Conservation (phyloP, 2,113 vertebrate species). For the Pristiophorus japonicus region DNA sequence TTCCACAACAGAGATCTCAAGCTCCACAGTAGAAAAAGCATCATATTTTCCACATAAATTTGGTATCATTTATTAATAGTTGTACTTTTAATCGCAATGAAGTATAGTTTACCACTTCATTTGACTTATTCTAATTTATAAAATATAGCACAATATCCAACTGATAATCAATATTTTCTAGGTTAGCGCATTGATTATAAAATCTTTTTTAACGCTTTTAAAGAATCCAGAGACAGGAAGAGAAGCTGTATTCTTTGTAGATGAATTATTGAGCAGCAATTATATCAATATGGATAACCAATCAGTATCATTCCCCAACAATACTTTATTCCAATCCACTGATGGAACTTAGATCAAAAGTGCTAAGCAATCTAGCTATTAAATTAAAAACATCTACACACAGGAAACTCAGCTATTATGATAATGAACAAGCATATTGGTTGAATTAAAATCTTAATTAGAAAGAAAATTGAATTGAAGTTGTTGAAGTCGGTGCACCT, state of each 20-base stretch:
- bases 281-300: neutral
- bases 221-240: neutral
- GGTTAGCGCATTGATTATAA: neutral
- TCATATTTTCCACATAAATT: neutral
- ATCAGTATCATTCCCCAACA: neutral
- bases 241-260: neutral
- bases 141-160: neutral
- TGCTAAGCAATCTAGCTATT: neutral
- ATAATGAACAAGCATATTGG: neutral
- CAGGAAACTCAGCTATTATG: neutral
- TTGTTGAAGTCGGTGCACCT: neutral
- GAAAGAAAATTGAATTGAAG: neutral
- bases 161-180: neutral
- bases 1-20: neutral
- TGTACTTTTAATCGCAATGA: neutral
- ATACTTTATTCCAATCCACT: neutral
- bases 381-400: neutral
- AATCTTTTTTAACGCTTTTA: neutral
- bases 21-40: neutral
- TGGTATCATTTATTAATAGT: neutral
- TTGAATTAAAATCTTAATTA: conserved; percentile 4
- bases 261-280: conserved; percentile 12
- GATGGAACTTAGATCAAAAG: neutral
- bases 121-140: neutral
- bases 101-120: neutral